These are phyloP conservation scores for Eulemur macaco DNA, from an alignment of 2,113 vertebrate species.

Conservation along the genomic window DNA sequence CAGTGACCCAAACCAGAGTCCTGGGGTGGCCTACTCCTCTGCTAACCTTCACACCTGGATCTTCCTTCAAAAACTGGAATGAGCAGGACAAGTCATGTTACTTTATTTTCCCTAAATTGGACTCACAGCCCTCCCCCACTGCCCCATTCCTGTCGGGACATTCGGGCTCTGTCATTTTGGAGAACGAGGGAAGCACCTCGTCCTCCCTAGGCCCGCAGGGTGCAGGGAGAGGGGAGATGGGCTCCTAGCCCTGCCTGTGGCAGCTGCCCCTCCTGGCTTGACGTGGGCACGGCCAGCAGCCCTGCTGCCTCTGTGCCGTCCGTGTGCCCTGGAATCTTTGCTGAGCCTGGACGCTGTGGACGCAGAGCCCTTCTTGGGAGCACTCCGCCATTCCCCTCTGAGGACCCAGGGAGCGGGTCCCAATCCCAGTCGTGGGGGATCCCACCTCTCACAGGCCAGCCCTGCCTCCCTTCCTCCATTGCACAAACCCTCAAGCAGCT, in stretches of 20 bases:
- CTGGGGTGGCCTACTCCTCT: background rate
- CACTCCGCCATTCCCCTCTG: background rate
- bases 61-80: background rate
- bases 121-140: background rate
- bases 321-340: background rate
- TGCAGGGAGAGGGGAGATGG: background rate
- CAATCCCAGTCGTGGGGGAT: background rate
- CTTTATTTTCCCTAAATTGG: background rate
- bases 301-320: background rate
- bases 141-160: background rate
- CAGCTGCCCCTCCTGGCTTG: background rate
- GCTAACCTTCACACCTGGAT: background rate
- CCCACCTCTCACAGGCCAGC: background rate
- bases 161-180: background rate
- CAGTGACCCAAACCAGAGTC: background rate
- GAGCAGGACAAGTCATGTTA: background rate
- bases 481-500: background rate
- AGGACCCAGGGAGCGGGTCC: background rate
- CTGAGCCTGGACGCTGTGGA: background rate
- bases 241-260: background rate
- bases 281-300: background rate
- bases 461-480: background rate
- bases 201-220: background rate
- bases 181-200: background rate
- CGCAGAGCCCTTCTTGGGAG: background rate